A percentile compares a stretch with the other conserved stretches of the same genome.
Evolutionary conservation across 2,888 invertebrate species (phyloP).

Genomic region (Mellilla xanthometata): DNA sequence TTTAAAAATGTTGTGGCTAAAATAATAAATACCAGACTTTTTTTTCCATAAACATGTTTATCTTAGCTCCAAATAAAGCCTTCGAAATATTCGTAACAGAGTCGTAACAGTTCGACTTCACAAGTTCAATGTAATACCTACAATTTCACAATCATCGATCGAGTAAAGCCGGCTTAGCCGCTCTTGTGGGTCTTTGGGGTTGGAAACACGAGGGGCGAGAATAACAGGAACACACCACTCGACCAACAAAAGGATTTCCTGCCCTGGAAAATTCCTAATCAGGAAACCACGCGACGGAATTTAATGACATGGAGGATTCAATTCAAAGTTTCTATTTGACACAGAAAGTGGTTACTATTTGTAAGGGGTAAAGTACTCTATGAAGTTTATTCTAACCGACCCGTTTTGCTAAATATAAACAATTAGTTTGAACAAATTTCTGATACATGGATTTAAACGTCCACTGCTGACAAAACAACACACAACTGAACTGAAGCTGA

Average conservation of each 20-base stretch:
- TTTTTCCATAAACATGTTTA: too few species aligned
- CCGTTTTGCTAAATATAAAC: too few species aligned
- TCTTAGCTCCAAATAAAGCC: neutral
- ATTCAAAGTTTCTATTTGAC: slow-evolving; percentile 18
- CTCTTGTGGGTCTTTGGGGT: slow-evolving; percentile 51
- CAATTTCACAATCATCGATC: slow-evolving; percentile 59
- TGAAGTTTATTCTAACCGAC: too few species aligned
- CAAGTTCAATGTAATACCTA: slow-evolving; percentile 40
- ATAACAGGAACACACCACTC: slow-evolving; percentile 53
- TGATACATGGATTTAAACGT: too few species aligned
- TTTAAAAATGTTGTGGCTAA: too few species aligned
- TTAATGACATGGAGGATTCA: slow-evolving; percentile 39
- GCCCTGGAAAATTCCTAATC: slow-evolving; percentile 55
- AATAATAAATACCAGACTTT: too few species aligned
- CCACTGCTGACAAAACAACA: too few species aligned
- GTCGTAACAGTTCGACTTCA: slow-evolving; percentile 8
- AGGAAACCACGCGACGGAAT: slow-evolving; percentile 38
- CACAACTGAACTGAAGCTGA: too few species aligned
- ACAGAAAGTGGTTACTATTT: too few species aligned
- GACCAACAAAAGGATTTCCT: slow-evolving; percentile 61
- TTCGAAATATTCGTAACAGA: neutral
- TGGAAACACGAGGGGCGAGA: slow-evolving; percentile 44
- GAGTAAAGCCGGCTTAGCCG: slow-evolving; percentile 63
- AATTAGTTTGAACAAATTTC: too few species aligned
- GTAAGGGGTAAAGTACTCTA: too few species aligned